Evolutionary conservation across 2,113 vertebrate genomes (phyloP), one percentile per base, ranked within the genome.

Genomic region (Pelusios castaneus): DNA sequence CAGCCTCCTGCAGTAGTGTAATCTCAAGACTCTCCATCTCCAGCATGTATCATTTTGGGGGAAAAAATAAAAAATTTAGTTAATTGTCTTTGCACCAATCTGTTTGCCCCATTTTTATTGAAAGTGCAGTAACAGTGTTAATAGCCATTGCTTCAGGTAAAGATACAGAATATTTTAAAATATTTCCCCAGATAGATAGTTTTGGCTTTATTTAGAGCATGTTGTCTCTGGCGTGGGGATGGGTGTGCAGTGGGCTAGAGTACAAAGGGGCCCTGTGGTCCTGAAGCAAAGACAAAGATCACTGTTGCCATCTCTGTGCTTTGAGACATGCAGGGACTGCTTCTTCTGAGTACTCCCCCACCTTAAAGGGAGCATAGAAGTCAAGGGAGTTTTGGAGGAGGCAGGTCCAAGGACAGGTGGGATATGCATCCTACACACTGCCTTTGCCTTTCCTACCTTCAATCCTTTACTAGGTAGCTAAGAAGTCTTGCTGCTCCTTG

Each of bases 171-270:
- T 82, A 90, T 76, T 76, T 25, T 22, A 14, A 76, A 76, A 76
- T 45, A 76, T 27, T 76, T 45, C 11, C 10, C 5, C 90, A n/a
- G n/a, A n/a, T 12, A 25, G 52, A 0, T 78, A 79, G 75, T 93
- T 58, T 60, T 92, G 52, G 12, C 93, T 2, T 63, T 90, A 16
- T 73, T 60, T 90, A 45, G 88, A 49, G 60, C 21, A 84, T 52
- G 60, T 60, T 31, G 22, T 70, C 75, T 0, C 0, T 43, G 27
- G 14, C 76, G 60, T 85, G 47, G 43, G 63, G 45, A 27, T 82
- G 1, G 0, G 0, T 0, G 0, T 34, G 8, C 38, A 51, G n/a
- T 34, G 9, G 4, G 63, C 34, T 70, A 0, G 0, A 52, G 43
- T 78, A 55, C 41, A 34, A 6, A 43, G 25, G 34, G 86, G n/a